phyloP scores from a whole-genome alignment of 2,888 invertebrate species.

The Macrophya alboannulata region DNA sequence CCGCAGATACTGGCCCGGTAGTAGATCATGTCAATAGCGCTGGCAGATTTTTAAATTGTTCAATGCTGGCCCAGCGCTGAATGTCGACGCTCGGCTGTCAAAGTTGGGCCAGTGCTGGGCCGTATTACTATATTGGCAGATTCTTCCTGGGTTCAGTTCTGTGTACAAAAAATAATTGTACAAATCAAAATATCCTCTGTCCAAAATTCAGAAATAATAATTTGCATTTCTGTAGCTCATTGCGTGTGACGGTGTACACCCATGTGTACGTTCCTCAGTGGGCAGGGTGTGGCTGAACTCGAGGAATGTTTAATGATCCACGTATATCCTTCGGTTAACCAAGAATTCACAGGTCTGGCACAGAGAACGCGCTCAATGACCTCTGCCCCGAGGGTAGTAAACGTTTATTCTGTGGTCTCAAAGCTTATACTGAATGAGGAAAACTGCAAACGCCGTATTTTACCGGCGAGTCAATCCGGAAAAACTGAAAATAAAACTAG shows the following conservation, averaged over 20 bases:
- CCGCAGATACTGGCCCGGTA: too few relatives aligned
- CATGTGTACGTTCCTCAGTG: not conserved
- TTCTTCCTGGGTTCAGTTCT: too few relatives aligned
- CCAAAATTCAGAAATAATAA: not conserved
- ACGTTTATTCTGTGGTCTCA: not conserved
- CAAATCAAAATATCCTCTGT: not conserved
- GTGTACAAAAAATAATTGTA: too few relatives aligned
- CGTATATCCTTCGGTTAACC: conserved; percentile 25
- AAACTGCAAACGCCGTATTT: not conserved
- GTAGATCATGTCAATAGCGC: too few relatives aligned
- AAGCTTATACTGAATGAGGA: conserved; percentile 12
- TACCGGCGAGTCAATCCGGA: not conserved
- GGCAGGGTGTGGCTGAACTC: not conserved
- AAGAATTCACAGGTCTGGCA: conserved; percentile 5
- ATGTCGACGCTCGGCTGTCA: too few relatives aligned
- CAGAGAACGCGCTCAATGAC: conserved; percentile 8
- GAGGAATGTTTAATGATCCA: conserved; percentile 28
- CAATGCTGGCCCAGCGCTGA: too few relatives aligned
- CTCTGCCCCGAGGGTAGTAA: not conserved
- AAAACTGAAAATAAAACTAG: not conserved
- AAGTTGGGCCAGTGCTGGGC: too few relatives aligned
- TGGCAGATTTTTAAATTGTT: too few relatives aligned
- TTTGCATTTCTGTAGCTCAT: not conserved
- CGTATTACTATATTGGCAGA: too few relatives aligned
- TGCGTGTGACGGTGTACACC: not conserved